These are phyloP conservation scores for Eledone cirrhosa DNA, from an alignment of 2,888 invertebrate species.

Conservation along the genomic window DNA sequence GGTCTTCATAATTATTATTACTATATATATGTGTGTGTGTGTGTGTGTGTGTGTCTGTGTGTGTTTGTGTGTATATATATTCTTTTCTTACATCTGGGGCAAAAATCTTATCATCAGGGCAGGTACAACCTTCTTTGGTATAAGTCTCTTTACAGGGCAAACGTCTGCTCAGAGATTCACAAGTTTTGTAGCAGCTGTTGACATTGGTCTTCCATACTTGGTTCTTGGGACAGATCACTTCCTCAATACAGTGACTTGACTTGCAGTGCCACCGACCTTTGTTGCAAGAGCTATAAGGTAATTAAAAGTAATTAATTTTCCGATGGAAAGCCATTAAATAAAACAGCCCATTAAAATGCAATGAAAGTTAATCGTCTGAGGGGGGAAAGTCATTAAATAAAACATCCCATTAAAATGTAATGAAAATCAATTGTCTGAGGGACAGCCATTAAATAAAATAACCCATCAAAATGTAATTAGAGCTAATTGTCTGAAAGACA, in stretches of 20 bases:
- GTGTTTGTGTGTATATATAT: no score
- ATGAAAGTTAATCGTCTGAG: no score
- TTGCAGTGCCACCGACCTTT: conserved; percentile 13
- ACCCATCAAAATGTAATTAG: no score
- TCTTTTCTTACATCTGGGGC: conserved; percentile 12
- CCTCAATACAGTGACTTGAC: conserved; percentile 4
- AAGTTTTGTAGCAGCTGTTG: background rate
- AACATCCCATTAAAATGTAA: background rate
- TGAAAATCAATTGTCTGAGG: background rate
- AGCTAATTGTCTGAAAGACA: no score
- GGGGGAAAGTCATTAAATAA: no score
- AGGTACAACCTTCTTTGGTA: background rate
- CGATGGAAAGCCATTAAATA: background rate
- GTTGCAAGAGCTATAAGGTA: conserved; percentile 4
- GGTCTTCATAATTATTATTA: no score
- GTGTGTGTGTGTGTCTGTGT: no score
- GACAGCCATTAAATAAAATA: no score
- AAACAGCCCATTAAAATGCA: no score
- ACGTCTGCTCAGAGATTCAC: background rate
- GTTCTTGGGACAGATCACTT: conserved; percentile 12
- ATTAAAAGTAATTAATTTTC: no score
- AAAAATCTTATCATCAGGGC: background rate
- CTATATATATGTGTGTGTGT: no score
- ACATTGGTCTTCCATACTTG: conserved; percentile 15
- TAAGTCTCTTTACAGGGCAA: background rate